Base-by-base conservation (phyloP, 2,797 vertebrate species). In the Otolemur crassicaudatus region DNA sequence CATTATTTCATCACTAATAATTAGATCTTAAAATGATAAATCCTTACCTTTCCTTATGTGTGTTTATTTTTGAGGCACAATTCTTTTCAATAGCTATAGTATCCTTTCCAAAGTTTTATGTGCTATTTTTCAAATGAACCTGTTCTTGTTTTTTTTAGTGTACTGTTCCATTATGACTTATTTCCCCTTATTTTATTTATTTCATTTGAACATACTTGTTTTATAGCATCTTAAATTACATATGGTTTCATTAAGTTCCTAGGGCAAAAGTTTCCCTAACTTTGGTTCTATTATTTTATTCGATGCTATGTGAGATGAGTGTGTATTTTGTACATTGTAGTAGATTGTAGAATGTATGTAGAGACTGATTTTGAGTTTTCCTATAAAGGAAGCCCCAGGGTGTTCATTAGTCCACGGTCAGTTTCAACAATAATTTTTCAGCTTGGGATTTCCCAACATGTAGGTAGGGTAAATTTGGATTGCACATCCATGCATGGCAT, bases 11-110 rank as follows among this genome's bases (percentile, higher is more conserved):
- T 86, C 19, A 91, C 43, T 63, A 90, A 83, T 49, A 91, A 63
- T 80, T 81, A 75, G 56, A 76, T 91, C 63, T 58, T 79, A 72
- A 90, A 86, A 77, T 77, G n/a, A 72, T 80, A 91, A 86, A 53
- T 11, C 20, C 27, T 17, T 69, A 92, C 9, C 17, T 93, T 91
- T 85, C 40, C 58, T 87, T 10, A 12, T 80, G 29, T 60, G 8
- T 89, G 34, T 77, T 58, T 77, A 90, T 77, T 95, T 67, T 49
- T 4, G 73, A 91, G 40, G 65, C 22, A 90, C 27, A 80, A 56
- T 89, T 94, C 25, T 92, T 84, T 84, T 94, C 81, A 92, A 23
- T 16, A 61, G 49, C 70, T 34, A 1, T 61, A 79, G 19, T 53
- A 83, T 93, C 43, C 61, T 91, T 86, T 92, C 34, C 63, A 69